Evolutionary conservation across 1,140 invertebrate genomes (phyloP), one percentile per base, ranked within the genome.

Genomic region (Periplaneta americana): DNA sequence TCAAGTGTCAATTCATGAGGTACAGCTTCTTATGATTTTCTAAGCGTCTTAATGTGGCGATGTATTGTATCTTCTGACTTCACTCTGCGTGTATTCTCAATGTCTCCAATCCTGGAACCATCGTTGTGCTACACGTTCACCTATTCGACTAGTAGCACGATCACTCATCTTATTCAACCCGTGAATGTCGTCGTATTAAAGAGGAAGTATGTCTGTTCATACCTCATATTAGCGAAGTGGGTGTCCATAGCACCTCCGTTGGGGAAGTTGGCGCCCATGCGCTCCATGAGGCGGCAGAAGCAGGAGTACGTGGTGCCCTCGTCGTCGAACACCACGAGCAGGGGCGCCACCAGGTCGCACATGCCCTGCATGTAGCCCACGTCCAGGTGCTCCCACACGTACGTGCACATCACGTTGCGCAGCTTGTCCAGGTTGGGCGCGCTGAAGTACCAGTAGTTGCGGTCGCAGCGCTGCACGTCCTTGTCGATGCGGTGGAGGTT

Each of bases 361-460:
- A 98, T 98, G 87, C 97, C 95, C 88, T 96, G 95, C 91, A 96
- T 95, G 87, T 96, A 96, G 11, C 97, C 97, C 78, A 96, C 92
- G 75, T 98, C 96, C 83, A 98, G 88, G 86, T 98, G 95, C 87
- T 98, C 95, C 96, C 97, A 98, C 34, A 98, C 97, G 89, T 90
- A 98, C 92, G 97, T 98, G 93, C 96, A 98, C 94, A 99, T 98
- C 74, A 99, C 94, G 89, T 98, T 98, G 74, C 97, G 90, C n/a
- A 99, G 88, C 88, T 98, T 98, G 83, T 98, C 96, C 83, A 99
- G 89, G 90, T 99, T 98, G 82, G 95, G 93, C 57, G 93, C 91
- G 18, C 91, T 92, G 88, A 98, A 98, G 88, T 98, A 98, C 88
- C 93, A 94, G 87, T 97, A 97, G 87, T 98, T 98, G 79, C 97